phyloP scores from a whole-genome alignment of 2,888 invertebrate genomes.

The Hoplodrina ambigua region DNA sequence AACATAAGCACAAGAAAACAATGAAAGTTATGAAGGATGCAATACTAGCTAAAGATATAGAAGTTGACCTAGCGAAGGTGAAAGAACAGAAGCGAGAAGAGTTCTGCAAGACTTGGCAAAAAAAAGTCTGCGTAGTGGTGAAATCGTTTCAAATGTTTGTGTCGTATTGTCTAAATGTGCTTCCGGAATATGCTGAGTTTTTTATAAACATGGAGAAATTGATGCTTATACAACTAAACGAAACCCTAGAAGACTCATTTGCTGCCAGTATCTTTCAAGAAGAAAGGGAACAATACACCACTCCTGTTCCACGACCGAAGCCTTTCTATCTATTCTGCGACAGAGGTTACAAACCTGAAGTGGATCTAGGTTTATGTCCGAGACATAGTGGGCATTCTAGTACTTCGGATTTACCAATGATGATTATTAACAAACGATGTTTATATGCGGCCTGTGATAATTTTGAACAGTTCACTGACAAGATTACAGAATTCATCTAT shows the following conservation, averaged over 20 bases:
- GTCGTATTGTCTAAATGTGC: conserved; percentile 76
- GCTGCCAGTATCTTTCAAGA: conserved; percentile 76
- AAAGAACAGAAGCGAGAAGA: conserved; percentile 74
- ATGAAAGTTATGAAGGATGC: conserved; percentile 71
- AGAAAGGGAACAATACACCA: conserved; percentile 69
- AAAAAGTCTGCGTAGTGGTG: conserved; percentile 82
- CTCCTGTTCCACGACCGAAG: conserved; percentile 75
- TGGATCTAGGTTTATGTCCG: conserved; percentile 78
- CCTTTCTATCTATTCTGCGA: conserved; percentile 84
- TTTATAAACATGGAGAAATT: conserved; percentile 85
- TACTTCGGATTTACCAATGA: conserved; percentile 79
- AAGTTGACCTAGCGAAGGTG: conserved; percentile 73
- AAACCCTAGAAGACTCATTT: conserved; percentile 75
- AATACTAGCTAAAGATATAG: conserved; percentile 74
- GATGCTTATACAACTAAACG: conserved; percentile 82
- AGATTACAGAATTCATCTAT: conserved; percentile 76
- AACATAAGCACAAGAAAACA: conserved; percentile 77
- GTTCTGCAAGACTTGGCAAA: conserved; percentile 78
- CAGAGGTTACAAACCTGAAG: conserved; percentile 72
- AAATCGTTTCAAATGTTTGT: conserved; percentile 84
- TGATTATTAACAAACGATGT: conserved; percentile 81
- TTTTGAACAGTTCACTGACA: conserved; percentile 76
- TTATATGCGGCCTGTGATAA: conserved; percentile 85
- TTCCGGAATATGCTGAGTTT: conserved; percentile 85
- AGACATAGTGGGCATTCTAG: conserved; percentile 76